Evolutionary conservation across 2,113 vertebrate species (phyloP).

Genomic region (Ciconia stormi): DNA sequence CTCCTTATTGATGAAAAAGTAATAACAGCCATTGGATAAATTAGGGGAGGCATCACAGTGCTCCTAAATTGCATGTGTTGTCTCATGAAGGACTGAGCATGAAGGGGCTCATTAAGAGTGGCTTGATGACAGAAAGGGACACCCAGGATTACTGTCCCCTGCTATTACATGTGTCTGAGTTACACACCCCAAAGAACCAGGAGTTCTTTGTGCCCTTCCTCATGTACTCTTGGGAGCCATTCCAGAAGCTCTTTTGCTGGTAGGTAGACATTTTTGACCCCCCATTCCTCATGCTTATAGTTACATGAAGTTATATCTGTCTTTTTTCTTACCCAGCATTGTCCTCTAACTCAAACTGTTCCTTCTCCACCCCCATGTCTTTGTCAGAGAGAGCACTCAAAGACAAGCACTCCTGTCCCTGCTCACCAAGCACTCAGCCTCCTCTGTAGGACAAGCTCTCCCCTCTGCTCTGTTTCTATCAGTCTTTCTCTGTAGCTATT

Average conservation of each 20-base stretch:
- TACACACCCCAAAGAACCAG: background rate
- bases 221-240: background rate
- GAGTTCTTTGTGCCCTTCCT: background rate
- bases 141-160: background rate
- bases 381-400: background rate
- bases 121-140: background rate
- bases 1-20: constrained; percentile 32
- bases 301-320: background rate
- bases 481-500: background rate
- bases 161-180: background rate
- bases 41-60: background rate
- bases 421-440: background rate
- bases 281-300: background rate
- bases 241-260: background rate
- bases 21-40: background rate
- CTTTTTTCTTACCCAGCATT: background rate
- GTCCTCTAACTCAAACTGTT: background rate
- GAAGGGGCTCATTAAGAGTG: background rate
- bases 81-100: background rate
- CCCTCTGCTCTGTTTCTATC: background rate
- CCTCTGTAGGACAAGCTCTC: background rate
- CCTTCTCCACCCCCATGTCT: background rate
- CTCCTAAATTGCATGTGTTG: background rate
- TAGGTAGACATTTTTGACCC: background rate
- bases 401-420: background rate